Base-by-base conservation (phyloP, 2,797 vertebrate species). In the Onychomys arenicola region DNA sequence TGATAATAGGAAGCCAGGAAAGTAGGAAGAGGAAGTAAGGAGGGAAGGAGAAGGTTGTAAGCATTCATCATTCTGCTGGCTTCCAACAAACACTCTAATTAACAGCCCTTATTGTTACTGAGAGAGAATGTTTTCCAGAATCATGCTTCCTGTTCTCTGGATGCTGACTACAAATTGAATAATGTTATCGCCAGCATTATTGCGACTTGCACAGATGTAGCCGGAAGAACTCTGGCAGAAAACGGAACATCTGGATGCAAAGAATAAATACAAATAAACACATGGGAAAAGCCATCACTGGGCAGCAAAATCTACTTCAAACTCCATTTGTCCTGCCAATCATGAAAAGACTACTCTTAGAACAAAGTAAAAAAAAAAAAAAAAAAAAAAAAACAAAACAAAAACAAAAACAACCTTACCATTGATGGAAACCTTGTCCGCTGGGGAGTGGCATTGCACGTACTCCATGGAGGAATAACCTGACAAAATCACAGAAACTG, bases 201-300 rank as follows among this genome's bases (percentile, higher is more conserved):
- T 81, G 94, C 67, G 2, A 77, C 76, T 92, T 84, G 71, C n/a
- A 94, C 65, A 96, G n/a, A 46, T 29, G n/a, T 27, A 93, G 76
- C 69, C 76, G 37, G 16, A 93, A 90, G 49, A 43, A 71, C 55
- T 75, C 77, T 2, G 95, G 81, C 65, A 76, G 77, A 90, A 92
- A 97, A 95, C 59, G 25, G 91, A 67, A 97, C 91, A 96, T 85
- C 80, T 92, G 84, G 76, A 92, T 90, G 40, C 32, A 90, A 65
- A 92, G 23, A 89, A 95, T n/a, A 93, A 93, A 95, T 95, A 82
- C 55, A 88, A 94, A 85, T 59, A 34, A 96, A 75, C 49, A 96
- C 65, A 83, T n/a, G 87, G 65, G 25, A 6, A 90, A 92, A 65
- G 1, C 2, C 11, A 80, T 92, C 6, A 16, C 13, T 37, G 2